phyloP scores from a whole-genome alignment of 2,888 invertebrate species.

The Lathronympha strigana region DNA sequence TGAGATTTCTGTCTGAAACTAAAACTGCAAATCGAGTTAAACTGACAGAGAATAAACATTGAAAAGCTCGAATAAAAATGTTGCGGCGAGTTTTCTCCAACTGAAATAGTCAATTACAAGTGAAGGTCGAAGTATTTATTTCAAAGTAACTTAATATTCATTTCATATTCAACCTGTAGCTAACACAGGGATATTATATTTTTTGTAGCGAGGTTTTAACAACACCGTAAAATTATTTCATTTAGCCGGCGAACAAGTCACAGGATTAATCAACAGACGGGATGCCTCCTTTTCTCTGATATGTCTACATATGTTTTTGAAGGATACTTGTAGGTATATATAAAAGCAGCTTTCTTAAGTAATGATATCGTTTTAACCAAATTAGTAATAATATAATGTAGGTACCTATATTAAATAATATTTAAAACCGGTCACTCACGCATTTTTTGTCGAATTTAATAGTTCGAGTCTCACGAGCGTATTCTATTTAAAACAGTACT shows the following conservation, averaged over 20 bases:
- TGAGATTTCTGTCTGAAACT: conserved; percentile 32
- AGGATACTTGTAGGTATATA: conserved; percentile 38
- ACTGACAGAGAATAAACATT: too few relatives aligned
- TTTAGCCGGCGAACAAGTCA: conserved; percentile 32
- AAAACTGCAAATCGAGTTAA: conserved; percentile 34
- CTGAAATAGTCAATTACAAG: conserved; percentile 38
- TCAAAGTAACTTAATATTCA: conserved; percentile 36
- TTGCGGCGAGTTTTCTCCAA: conserved; percentile 25
- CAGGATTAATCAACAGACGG: conserved; percentile 41
- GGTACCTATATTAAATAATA: too few relatives aligned
- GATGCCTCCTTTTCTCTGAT: conserved; percentile 29
- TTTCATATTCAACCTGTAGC: conserved; percentile 31
- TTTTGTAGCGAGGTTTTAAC: conserved; percentile 39
- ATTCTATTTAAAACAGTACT: too few relatives aligned
- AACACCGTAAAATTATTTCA: conserved; percentile 38
- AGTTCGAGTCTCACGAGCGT: too few relatives aligned
- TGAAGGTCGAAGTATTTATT: conserved; percentile 38
- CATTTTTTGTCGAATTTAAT: too few relatives aligned
- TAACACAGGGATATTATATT: conserved; percentile 27
- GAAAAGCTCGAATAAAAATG: conserved; percentile 33
- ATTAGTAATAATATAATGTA: too few relatives aligned
- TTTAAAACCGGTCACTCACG: too few relatives aligned
- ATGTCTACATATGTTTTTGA: too few relatives aligned
- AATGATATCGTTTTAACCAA: too few relatives aligned
- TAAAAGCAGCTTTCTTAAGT: too few relatives aligned